Evolutionary conservation across 2,888 invertebrate species (phyloP).

Genomic region (Agrilus mali): DNA sequence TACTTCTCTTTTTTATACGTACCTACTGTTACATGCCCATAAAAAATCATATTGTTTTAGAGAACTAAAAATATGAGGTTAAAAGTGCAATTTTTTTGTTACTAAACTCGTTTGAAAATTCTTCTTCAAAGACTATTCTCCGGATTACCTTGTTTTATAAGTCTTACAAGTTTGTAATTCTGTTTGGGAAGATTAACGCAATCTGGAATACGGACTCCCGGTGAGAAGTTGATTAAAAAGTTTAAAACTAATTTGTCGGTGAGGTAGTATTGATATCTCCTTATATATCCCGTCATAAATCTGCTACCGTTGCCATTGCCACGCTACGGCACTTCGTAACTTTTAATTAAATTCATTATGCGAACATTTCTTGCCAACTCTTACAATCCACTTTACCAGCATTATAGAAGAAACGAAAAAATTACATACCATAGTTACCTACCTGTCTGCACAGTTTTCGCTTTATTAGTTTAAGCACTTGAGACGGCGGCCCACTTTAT

Average conservation of each 20-base stretch:
- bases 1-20: too few relatives aligned
- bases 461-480: too few relatives aligned
- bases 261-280: constrained; percentile 28
- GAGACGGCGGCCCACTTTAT: too few relatives aligned
- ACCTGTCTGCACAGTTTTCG: too few relatives aligned
- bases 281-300: constrained; percentile 30
- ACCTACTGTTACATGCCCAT: too few relatives aligned
- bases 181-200: constrained; percentile 13
- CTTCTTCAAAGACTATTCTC: constrained; percentile 22
- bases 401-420: too few relatives aligned
- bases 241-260: constrained; percentile 31
- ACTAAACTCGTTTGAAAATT: constrained; percentile 28
- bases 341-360: constrained; percentile 26
- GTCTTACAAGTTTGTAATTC: constrained; percentile 16
- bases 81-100: neutral
- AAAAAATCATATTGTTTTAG: too few relatives aligned
- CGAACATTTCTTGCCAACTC: neutral
- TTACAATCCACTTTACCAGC: neutral
- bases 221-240: constrained; percentile 32
- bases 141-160: constrained; percentile 20
- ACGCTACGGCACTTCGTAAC: constrained; percentile 21
- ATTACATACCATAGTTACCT: too few relatives aligned
- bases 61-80: too few relatives aligned
- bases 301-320: constrained; percentile 26
- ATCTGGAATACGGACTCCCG: constrained; percentile 19